Conservation (phyloP, 2,113 vertebrate species). For the Vidua chalybeata region DNA sequence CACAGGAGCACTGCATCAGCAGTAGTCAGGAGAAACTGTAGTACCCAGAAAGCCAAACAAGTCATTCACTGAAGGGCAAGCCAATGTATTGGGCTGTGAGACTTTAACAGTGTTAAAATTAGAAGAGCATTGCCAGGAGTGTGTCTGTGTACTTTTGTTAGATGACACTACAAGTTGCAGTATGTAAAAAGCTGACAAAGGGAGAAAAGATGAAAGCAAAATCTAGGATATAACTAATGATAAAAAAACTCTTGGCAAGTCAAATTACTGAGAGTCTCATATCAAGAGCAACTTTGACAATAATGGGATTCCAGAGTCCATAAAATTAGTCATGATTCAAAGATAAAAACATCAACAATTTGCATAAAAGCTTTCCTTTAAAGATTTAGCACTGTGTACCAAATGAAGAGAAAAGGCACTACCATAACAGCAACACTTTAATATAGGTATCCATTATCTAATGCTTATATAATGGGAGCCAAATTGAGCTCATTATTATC, state of each 20-base stretch:
- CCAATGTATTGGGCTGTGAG: neutral
- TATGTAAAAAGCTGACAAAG: constrained; percentile 29
- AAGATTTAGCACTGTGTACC: constrained; percentile 65
- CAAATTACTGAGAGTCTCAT: constrained; percentile 17
- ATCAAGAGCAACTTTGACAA: constrained; percentile 52
- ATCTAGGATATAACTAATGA: neutral
- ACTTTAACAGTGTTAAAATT: neutral
- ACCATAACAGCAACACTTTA: constrained; percentile 65
- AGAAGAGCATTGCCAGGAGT: neutral
- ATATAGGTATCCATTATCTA: constrained; percentile 77
- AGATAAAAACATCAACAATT: constrained; percentile 70
- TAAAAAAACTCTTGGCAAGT: constrained; percentile 54
- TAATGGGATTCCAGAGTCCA: constrained; percentile 57
- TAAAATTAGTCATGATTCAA: constrained; percentile 62
- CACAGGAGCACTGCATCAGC: neutral
- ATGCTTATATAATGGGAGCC: constrained; percentile 73
- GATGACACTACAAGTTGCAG: neutral
- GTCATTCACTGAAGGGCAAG: neutral
- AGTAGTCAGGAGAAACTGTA: neutral
- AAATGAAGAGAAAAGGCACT: constrained; percentile 69
- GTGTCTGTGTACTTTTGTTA: neutral
- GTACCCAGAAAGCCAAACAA: neutral
- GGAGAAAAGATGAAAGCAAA: constrained; percentile 28
- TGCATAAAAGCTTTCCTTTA: constrained; percentile 72
- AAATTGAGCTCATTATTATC: constrained; percentile 78